These are phyloP conservation scores for Argyra leucocephala DNA, from an alignment of 2,888 invertebrate species.

Conservation along the genomic window DNA sequence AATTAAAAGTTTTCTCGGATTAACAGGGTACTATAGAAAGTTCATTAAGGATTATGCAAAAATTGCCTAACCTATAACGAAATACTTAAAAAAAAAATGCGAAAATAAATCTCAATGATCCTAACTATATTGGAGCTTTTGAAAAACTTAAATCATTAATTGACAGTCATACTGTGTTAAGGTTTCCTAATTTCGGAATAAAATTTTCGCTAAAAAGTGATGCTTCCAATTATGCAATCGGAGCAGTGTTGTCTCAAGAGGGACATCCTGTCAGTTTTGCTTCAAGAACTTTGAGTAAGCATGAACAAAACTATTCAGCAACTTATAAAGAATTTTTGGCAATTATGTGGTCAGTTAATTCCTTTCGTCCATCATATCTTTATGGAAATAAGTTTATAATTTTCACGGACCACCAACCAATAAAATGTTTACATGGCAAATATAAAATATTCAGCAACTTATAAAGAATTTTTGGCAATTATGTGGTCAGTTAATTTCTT, in stretches of 20 bases:
- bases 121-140: background rate
- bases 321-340: slow-evolving; percentile 17
- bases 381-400: slow-evolving; percentile 14
- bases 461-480: slow-evolving; percentile 17
- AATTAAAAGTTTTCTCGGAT: slow-evolving; percentile 21
- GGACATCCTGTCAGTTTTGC: slow-evolving; percentile 13
- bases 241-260: slow-evolving; percentile 16
- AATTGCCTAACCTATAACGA: background rate
- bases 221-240: slow-evolving; percentile 15
- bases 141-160: slow-evolving; percentile 7
- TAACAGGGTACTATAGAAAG: slow-evolving; percentile 21
- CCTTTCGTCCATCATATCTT: slow-evolving; percentile 15
- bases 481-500: slow-evolving; percentile 17
- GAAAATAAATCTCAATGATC: background rate
- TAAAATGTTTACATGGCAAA: too few species aligned
- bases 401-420: slow-evolving; percentile 18
- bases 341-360: slow-evolving; percentile 16
- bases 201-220: slow-evolving; percentile 16
- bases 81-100: background rate
- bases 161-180: slow-evolving; percentile 12
- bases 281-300: slow-evolving; percentile 12
- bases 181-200: slow-evolving; percentile 17
- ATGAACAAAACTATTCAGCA: slow-evolving; percentile 12
- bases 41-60: slow-evolving; percentile 18
- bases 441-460: slow-evolving; percentile 12